phyloP scores from a whole-genome alignment of 2,888 invertebrate species.

The Acrobasis suavella region DNA sequence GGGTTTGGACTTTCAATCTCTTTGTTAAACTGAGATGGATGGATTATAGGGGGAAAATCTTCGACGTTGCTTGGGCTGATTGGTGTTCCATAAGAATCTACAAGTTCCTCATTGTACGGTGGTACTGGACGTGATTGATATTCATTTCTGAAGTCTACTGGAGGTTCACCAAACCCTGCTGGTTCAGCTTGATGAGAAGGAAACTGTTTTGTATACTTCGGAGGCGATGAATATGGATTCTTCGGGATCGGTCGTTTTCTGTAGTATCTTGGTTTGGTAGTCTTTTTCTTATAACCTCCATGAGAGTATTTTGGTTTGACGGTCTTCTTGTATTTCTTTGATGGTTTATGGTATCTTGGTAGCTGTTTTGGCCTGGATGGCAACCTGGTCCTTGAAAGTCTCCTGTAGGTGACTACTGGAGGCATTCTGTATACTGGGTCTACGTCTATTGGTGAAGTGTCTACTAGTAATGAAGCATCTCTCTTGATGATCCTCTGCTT shows the following conservation, averaged over 20 bases:
- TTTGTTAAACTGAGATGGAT: slow-evolving; percentile 33
- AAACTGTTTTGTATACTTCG: slow-evolving; percentile 42
- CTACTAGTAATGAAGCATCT: slow-evolving; percentile 58
- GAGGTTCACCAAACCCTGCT: slow-evolving; percentile 65
- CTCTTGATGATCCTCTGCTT: slow-evolving; percentile 47
- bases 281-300: slow-evolving; percentile 40
- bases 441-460: slow-evolving; percentile 48
- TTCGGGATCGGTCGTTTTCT: slow-evolving; percentile 19
- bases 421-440: slow-evolving; percentile 47
- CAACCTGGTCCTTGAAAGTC: slow-evolving; percentile 43
- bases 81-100: slow-evolving; percentile 60
- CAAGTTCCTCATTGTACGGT: slow-evolving; percentile 53
- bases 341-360: slow-evolving; percentile 35
- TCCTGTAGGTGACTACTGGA: slow-evolving; percentile 58
- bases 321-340: slow-evolving; percentile 53
- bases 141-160: slow-evolving; percentile 36
- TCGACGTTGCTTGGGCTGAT: slow-evolving; percentile 39
- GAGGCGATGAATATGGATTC: slow-evolving; percentile 39
- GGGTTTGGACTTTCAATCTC: slow-evolving; percentile 33
- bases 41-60: slow-evolving; percentile 36
- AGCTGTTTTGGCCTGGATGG: slow-evolving; percentile 43
- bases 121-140: slow-evolving; percentile 38
- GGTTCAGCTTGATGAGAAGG: slow-evolving; percentile 42
- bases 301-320: slow-evolving; percentile 46
- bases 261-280: slow-evolving; percentile 2